These are phyloP conservation scores for Plebejus melissa DNA, from an alignment of 2,888 invertebrate genomes.

Conservation along the genomic window DNA sequence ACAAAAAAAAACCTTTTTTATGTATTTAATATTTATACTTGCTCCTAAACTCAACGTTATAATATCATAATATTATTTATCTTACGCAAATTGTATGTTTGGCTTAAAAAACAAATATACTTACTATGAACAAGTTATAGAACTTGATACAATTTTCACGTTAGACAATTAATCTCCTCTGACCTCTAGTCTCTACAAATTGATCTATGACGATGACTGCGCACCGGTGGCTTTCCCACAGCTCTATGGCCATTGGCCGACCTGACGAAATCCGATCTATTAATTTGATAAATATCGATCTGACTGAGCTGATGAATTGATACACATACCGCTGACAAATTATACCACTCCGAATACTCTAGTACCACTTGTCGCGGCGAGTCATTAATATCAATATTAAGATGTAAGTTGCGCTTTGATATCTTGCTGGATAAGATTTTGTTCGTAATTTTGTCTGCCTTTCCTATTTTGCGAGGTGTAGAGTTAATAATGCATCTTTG, in stretches of 20 bases:
- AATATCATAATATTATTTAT: too few relatives aligned
- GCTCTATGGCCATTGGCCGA: constrained; percentile 67
- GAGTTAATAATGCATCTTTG: too few relatives aligned
- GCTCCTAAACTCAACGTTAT: too few relatives aligned
- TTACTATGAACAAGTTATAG: background rate
- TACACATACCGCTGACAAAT: constrained; percentile 72
- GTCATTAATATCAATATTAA: constrained; percentile 7
- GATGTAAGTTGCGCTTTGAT: background rate
- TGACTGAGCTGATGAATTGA: constrained; percentile 52
- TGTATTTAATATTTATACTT: too few relatives aligned
- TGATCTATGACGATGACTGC: constrained; percentile 61
- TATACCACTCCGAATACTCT: constrained; percentile 50
- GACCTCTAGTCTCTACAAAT: background rate
- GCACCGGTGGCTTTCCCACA: constrained; percentile 75
- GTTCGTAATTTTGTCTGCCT: background rate
- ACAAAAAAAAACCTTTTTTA: too few relatives aligned
- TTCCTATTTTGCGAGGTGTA: too few relatives aligned
- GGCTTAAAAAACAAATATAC: background rate
- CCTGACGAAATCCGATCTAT: constrained; percentile 77
- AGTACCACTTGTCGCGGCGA: background rate
- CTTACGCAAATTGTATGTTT: too few relatives aligned
- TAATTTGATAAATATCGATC: constrained; percentile 71
- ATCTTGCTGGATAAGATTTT: background rate
- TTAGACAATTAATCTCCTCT: constrained; percentile 5
- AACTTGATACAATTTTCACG: background rate